phyloP scores from a whole-genome alignment of 2,113 vertebrate species.

The Rhegmatorhina hoffmannsi region DNA sequence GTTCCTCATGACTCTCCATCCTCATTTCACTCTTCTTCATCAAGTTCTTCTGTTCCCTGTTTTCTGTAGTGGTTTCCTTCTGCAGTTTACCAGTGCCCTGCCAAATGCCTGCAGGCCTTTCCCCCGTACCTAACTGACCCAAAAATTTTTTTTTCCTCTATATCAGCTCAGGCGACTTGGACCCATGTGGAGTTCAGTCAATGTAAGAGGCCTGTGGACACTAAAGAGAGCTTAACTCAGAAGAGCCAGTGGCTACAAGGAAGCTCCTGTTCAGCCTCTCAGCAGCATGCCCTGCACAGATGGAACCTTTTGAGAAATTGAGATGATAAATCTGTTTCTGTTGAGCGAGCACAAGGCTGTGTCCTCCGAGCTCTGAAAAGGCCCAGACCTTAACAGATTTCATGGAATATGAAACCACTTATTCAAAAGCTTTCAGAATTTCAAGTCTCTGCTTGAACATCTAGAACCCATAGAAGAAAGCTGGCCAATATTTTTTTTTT shows the following conservation, averaged over 20 bases:
- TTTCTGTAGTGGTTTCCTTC: not conserved
- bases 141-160: not conserved
- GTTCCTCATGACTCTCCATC: not conserved
- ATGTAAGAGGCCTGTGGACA: not conserved
- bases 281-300: not conserved
- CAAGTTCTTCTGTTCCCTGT: not conserved
- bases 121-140: not conserved
- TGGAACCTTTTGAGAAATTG: not conserved
- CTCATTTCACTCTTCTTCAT: not conserved
- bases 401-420: not conserved
- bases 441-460: not conserved
- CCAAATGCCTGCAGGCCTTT: not conserved
- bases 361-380: not conserved
- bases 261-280: not conserved
- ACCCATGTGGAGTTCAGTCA: not conserved
- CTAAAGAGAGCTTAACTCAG: not conserved
- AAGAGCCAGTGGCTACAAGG: constrained; percentile 8
- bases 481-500: not conserved
- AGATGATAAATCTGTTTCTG: not conserved
- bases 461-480: not conserved
- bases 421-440: not conserved
- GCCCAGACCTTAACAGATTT: not conserved
- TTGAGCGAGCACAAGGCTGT: not conserved
- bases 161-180: not conserved
- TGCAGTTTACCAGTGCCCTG: not conserved